Evolutionary conservation across 2,113 vertebrate species (phyloP).

Genomic region (Sakesphorus luctuosus): DNA sequence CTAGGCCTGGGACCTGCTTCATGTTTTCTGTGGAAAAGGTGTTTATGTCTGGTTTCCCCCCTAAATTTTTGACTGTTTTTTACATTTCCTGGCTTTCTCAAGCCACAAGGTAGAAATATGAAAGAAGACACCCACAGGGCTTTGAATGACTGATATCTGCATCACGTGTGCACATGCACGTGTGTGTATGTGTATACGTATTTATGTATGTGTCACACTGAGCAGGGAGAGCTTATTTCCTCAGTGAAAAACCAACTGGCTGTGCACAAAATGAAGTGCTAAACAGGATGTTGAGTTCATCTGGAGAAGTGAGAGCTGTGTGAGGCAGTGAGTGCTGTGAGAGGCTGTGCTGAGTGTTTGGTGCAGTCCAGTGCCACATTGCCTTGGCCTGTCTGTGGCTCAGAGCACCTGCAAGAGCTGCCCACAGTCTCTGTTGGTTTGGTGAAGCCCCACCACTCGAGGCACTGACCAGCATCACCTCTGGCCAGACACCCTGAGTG

Average conservation of each 20-base stretch:
- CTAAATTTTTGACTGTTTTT: constrained; percentile 30
- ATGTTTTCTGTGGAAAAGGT: not conserved
- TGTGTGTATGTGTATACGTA: not conserved
- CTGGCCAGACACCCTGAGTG: not conserved
- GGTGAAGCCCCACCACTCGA: not conserved
- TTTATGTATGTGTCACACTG: not conserved
- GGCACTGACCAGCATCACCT: not conserved
- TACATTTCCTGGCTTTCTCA: constrained; percentile 55
- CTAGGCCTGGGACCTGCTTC: not conserved
- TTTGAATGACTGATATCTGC: not conserved
- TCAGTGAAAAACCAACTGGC: constrained; percentile 22
- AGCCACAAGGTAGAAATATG: constrained; percentile 25
- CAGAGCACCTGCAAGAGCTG: not conserved
- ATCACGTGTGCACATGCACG: not conserved
- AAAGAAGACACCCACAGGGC: constrained; percentile 50
- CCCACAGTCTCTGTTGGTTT: fast-evolving
- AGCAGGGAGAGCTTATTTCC: constrained; percentile 41
- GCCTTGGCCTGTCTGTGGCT: not conserved
- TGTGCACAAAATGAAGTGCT: constrained; percentile 46
- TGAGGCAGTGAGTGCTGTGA: not conserved
- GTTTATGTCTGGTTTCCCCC: not conserved
- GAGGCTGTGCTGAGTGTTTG: not conserved
- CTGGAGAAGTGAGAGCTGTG: not conserved
- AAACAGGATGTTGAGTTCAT: constrained; percentile 44
- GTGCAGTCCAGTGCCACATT: fast-evolving